Conservation (phyloP, 2,797 vertebrate genomes). For the Lagocephalus sceleratus region DNA sequence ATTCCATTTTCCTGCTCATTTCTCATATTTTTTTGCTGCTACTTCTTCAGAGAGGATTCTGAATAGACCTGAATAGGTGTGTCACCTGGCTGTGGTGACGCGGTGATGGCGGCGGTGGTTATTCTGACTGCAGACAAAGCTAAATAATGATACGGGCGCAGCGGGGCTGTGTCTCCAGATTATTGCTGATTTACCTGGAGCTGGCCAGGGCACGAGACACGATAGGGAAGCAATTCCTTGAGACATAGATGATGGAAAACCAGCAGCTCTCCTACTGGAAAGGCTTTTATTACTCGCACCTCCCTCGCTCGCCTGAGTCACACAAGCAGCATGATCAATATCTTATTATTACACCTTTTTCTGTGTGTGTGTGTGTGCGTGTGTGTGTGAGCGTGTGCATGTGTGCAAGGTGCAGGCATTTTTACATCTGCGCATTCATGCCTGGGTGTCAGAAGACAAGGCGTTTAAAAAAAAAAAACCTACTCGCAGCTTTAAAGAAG, state of each 20-base stretch:
- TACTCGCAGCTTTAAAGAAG: no score
- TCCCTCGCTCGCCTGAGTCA: conserved; percentile 38
- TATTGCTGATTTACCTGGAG: conserved; percentile 19
- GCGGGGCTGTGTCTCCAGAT: conserved; percentile 8
- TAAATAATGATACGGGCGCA: conserved; percentile 8
- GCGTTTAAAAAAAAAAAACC: no score
- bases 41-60: no score
- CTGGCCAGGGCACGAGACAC: conserved; percentile 51
- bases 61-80: neutral
- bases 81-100: conserved; percentile 2
- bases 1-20: no score
- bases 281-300: conserved; percentile 28
- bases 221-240: conserved; percentile 38
- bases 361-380: conserved; percentile 4
- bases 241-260: conserved; percentile 26
- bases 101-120: conserved; percentile 7
- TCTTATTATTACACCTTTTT: conserved; percentile 43
- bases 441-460: neutral
- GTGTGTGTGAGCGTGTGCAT: conserved; percentile 5
- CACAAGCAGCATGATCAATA: conserved; percentile 52
- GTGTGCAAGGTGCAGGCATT: conserved; percentile 3
- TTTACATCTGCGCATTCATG: neutral
- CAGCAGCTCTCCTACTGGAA: conserved; percentile 24
- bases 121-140: conserved; percentile 13
- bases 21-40: no score